Conservation (phyloP, 2,113 vertebrate species). For the Pelobates fuscus region DNA sequence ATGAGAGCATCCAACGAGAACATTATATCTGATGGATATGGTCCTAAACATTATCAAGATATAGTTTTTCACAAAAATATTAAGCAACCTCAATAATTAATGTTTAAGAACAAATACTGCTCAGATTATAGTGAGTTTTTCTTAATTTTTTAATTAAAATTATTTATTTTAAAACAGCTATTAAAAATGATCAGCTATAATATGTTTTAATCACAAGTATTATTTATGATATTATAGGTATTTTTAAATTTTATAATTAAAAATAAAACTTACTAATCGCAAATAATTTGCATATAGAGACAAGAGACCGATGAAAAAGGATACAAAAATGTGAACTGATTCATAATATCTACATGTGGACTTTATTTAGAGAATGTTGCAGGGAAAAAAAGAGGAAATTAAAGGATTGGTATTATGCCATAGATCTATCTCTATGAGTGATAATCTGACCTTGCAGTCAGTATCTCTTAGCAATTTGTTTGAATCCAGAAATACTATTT, state of each 20-base stretch:
- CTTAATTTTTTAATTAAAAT: too few relatives aligned
- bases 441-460: slow-evolving; percentile 32
- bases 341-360: slow-evolving; percentile 22
- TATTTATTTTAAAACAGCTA: too few relatives aligned
- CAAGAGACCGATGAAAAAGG: slow-evolving; percentile 14
- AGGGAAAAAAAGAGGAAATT: neutral
- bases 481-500: slow-evolving; percentile 25
- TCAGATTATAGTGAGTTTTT: too few relatives aligned
- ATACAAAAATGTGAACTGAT: slow-evolving; percentile 29
- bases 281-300: neutral
- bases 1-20: too few relatives aligned
- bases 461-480: neutral
- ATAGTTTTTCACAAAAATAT: too few relatives aligned
- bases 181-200: too few relatives aligned
- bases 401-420: slow-evolving; percentile 28
- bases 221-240: too few relatives aligned
- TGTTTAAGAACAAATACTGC: too few relatives aligned
- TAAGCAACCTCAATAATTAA: too few relatives aligned
- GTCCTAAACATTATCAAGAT: too few relatives aligned
- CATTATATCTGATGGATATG: too few relatives aligned
- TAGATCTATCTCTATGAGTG: slow-evolving; percentile 34
- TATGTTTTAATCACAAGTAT: too few relatives aligned
- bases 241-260: slow-evolving; percentile 26
- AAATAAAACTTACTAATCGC: slow-evolving; percentile 17
- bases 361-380: slow-evolving; percentile 26